Base-by-base conservation (phyloP, 2,888 invertebrate species). In the Electrophaes corylata region DNA sequence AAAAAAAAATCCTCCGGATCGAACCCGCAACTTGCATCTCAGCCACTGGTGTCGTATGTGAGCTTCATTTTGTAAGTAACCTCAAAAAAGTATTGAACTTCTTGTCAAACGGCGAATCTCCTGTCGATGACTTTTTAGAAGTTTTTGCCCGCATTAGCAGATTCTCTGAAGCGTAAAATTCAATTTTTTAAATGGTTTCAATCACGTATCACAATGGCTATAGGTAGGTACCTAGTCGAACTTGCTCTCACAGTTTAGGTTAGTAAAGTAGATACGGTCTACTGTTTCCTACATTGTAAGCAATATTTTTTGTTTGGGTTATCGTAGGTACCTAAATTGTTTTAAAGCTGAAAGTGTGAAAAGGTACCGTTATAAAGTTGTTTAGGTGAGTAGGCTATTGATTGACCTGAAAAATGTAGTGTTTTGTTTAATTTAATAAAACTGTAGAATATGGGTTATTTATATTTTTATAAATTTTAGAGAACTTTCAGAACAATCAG, bases 131-230 rank as follows among this genome's bases (percentile, higher is more conserved):
- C 62, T 62, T 62, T 67, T 59, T 53, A 67, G 44, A 45, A 57
- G 73, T 79, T 83, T 81, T 79, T 78, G 71, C 72, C 65, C 74
- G 73, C 73, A 73, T 78, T 77, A 75, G 71, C 71, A 76, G 76
- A 80, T 76, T 78, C 75, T 70, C 62, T 78, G 72, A 67, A 75
- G 77, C 88, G 82, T 88, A 84, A 88, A 90, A 89, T 87, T 82
- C 78, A 82, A 83, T 87, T 84, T 83, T 79, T 68, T 76, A 75
- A 84, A 81, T 78, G 73, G 73, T 69, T 83, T 72, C 75, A 75
- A 83, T 83, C 77, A 78, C 80, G 80, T 72, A 73, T 66, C 60
- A 75, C 75, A 72, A 78, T 75, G 64, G 67, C 59, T 58, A 29
- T 29, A 10, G 26, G 26, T 29, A 26, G 26, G 26, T 6, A 26